Evolutionary conservation across 2,888 invertebrate genomes (phyloP).

Genomic region (Tenthredo scrophulariae): DNA sequence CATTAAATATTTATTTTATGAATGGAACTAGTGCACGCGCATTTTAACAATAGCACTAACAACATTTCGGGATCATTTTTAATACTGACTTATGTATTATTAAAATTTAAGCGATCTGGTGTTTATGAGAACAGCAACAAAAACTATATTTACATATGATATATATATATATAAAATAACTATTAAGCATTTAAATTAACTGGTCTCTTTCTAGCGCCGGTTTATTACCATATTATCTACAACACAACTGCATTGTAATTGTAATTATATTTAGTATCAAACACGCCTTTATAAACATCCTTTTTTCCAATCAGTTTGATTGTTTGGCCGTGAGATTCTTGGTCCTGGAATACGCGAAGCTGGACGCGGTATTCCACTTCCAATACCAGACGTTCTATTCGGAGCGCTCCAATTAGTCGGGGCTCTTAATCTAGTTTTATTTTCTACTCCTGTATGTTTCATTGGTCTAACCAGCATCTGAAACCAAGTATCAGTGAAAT

Average conservation of each 20-base stretch:
- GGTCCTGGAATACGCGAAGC: constrained; percentile 74
- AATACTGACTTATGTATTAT: constrained; percentile 35
- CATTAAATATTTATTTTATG: background rate
- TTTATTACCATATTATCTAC: constrained; percentile 45
- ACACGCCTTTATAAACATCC: constrained; percentile 56
- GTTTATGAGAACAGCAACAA: constrained; percentile 16
- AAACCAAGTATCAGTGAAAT: background rate
- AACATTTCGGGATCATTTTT: background rate
- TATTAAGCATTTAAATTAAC: constrained; percentile 31
- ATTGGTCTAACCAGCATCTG: constrained; percentile 59
- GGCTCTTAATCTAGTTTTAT: constrained; percentile 67
- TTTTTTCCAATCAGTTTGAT: constrained; percentile 61
- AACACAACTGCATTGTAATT: constrained; percentile 44
- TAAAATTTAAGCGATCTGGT: constrained; percentile 30
- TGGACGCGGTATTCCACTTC: constrained; percentile 75
- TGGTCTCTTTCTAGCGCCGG: constrained; percentile 15
- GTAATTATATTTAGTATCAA: constrained; percentile 17
- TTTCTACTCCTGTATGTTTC: constrained; percentile 59
- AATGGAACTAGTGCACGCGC: background rate
- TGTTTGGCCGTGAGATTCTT: constrained; percentile 64
- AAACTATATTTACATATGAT: constrained; percentile 40
- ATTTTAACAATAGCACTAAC: constrained; percentile 2
- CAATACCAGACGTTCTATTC: constrained; percentile 61
- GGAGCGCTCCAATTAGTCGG: constrained; percentile 70
- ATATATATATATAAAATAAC: constrained; percentile 37